A percentile compares a stretch with the other conserved stretches of the same genome.
Evolutionary conservation across 2,888 invertebrate species (phyloP).

Genomic region (Peribatodes rhomboidaria): DNA sequence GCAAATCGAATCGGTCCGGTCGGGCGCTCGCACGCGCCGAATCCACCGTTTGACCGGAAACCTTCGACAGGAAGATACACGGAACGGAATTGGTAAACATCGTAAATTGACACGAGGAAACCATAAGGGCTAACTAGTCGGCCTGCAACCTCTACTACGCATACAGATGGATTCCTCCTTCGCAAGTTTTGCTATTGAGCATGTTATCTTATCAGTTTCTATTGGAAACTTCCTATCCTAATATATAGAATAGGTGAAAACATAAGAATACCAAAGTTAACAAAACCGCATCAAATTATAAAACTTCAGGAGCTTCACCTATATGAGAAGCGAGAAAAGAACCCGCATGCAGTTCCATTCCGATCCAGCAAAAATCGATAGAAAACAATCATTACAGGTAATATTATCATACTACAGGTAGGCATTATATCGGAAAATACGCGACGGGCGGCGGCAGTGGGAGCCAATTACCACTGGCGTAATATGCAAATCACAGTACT

Average conservation of each 20-base stretch:
- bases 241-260: no score
- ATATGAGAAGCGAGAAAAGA: neutral
- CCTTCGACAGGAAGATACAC: conserved; percentile 62
- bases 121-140: conserved; percentile 45
- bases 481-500: conserved; percentile 67
- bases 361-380: conserved; percentile 44
- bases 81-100: conserved; percentile 57
- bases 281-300: neutral
- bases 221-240: no score
- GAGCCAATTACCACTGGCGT: conserved; percentile 52
- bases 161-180: neutral
- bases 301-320: neutral
- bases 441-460: conserved; percentile 52
- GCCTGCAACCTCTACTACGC: conserved; percentile 34
- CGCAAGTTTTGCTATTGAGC: neutral
- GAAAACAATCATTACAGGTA: conserved; percentile 52
- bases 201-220: no score
- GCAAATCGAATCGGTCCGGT: conserved; percentile 83
- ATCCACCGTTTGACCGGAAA: conserved; percentile 74
- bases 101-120: conserved; percentile 53
- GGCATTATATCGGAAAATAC: conserved; percentile 57
- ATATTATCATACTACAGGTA: conserved; percentile 41
- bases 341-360: conserved; percentile 16
- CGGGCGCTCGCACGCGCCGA: conserved; percentile 73
- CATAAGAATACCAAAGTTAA: no score